These are phyloP conservation scores for Odontesthes bonariensis DNA, from an alignment of 2,113 vertebrate genomes.

Conservation along the genomic window DNA sequence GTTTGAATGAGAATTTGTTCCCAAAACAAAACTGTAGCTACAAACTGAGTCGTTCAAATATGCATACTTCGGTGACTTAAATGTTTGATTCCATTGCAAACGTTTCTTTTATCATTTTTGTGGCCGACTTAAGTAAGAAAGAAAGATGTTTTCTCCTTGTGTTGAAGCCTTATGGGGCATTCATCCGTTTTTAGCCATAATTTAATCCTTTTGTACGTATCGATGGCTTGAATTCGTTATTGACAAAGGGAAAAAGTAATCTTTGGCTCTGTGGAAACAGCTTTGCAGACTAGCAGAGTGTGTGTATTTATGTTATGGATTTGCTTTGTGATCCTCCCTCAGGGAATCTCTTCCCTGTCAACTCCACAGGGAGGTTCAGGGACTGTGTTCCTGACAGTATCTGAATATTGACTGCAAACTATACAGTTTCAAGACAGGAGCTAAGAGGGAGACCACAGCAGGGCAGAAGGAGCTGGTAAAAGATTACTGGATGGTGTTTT, in stretches of 20 bases:
- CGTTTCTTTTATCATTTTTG: too few relatives aligned
- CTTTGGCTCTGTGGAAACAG: conserved; percentile 14
- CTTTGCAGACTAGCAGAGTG: conserved; percentile 11
- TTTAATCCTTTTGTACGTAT: conserved; percentile 15
- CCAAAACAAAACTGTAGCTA: background rate
- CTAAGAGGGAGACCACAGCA: background rate
- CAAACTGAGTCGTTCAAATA: background rate
- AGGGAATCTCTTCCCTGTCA: conserved; percentile 27
- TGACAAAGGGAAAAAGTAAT: conserved; percentile 5
- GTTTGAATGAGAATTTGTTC: background rate
- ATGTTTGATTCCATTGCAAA: too few relatives aligned
- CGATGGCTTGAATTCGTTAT: conserved; percentile 3
- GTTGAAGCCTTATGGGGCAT: background rate
- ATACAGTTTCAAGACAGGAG: conserved; percentile 28
- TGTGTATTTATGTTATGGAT: conserved; percentile 31
- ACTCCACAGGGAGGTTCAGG: conserved; percentile 44
- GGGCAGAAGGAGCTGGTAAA: background rate
- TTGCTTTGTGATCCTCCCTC: conserved; percentile 46
- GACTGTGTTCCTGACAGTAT: conserved; percentile 28
- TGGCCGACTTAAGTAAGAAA: too few relatives aligned
- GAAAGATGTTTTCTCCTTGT: too few relatives aligned
- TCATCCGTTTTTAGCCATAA: conserved; percentile 18
- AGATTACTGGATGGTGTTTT: conserved; percentile 25
- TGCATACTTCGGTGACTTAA: background rate
- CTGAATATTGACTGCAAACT: conserved; percentile 46